A percentile compares a stretch with the other conserved stretches of the same genome.
Evolutionary conservation across 2,797 vertebrate genomes (phyloP).

Genomic region (Molossus alvarezi): DNA sequence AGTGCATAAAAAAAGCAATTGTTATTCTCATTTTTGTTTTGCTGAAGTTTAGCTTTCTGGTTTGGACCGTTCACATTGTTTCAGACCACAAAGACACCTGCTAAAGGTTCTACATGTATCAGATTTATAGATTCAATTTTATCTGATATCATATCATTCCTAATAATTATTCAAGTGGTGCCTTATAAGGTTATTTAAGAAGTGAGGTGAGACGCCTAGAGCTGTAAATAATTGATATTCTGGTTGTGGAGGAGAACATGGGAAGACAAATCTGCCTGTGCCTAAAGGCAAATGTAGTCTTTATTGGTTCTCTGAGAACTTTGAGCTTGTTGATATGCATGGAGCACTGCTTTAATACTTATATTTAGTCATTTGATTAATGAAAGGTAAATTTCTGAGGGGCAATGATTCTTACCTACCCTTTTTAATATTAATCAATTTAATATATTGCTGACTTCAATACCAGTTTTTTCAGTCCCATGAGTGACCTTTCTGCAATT

Average conservation of each 20-base stretch:
- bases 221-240: constrained; percentile 35
- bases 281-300: constrained; percentile 17
- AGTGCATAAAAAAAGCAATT: background rate
- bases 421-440: constrained; percentile 69
- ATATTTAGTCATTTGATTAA: constrained; percentile 61
- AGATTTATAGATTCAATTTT: constrained; percentile 9
- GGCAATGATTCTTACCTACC: background rate
- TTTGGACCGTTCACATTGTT: background rate
- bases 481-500: constrained; percentile 37
- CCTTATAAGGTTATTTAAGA: constrained; percentile 9
- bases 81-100: background rate
- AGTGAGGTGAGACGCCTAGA: constrained; percentile 30
- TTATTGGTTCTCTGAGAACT: constrained; percentile 47
- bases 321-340: constrained; percentile 53
- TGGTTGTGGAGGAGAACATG: background rate
- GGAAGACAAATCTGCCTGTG: constrained; percentile 21
- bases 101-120: background rate
- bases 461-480: background rate
- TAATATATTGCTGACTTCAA: constrained; percentile 29
- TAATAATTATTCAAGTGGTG: background rate
- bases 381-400: constrained; percentile 63
- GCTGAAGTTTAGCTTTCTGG: constrained; percentile 11
- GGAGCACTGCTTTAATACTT: constrained; percentile 49
- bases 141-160: background rate
- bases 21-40: constrained; percentile 64